These are phyloP conservation scores for Otus sunia DNA, from an alignment of 2,113 vertebrate genomes.

Conservation along the genomic window DNA sequence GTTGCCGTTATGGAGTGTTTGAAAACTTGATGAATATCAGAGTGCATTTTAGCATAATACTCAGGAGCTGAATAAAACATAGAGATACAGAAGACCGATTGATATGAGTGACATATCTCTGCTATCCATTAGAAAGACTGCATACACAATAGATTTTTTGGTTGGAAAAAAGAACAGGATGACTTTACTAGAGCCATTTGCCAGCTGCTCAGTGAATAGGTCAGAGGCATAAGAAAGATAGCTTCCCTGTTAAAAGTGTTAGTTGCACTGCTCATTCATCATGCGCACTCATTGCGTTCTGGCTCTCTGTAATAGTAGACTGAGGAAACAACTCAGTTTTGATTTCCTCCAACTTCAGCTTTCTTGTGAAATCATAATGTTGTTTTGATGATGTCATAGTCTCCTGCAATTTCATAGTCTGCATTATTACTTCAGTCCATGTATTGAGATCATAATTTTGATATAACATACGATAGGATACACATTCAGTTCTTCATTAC, in stretches of 20 bases:
- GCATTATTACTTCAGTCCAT: background rate
- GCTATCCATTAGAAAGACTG: slow-evolving; percentile 65
- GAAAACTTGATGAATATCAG: slow-evolving; percentile 67
- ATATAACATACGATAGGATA: background rate
- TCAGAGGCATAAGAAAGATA: slow-evolving; percentile 47
- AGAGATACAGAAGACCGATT: slow-evolving; percentile 56
- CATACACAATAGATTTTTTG: slow-evolving; percentile 61
- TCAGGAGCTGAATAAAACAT: slow-evolving; percentile 68
- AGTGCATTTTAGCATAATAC: slow-evolving; percentile 65
- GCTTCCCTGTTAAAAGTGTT: slow-evolving; percentile 14
- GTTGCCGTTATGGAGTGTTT: slow-evolving; percentile 60
- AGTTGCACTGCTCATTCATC: slow-evolving; percentile 24
- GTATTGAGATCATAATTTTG: background rate
- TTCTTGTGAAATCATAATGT: background rate
- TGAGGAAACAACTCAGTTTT: background rate
- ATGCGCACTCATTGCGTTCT: background rate
- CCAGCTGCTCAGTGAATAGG: slow-evolving; percentile 69
- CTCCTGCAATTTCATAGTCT: background rate
- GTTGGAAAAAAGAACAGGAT: slow-evolving; percentile 45
- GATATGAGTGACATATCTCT: slow-evolving; percentile 65
- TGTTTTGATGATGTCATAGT: slow-evolving; percentile 26
- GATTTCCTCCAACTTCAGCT: background rate
- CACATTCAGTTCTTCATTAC: background rate
- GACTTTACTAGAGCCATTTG: slow-evolving; percentile 62
- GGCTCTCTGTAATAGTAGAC: background rate